Evolutionary conservation across 2,113 vertebrate genomes (phyloP).

Genomic region (Ptyas mucosa): DNA sequence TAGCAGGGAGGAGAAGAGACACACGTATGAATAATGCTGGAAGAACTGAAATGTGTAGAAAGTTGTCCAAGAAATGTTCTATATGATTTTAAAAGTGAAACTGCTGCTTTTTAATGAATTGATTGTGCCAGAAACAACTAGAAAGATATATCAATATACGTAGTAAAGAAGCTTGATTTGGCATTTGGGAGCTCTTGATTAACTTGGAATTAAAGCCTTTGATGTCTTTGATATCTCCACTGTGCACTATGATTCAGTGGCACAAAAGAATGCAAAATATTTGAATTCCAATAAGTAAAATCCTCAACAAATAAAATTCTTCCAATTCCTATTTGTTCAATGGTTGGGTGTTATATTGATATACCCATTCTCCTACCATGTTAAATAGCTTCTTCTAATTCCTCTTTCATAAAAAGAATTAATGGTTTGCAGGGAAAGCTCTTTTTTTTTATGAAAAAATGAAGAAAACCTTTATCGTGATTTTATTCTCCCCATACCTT

Average conservation of each 20-base stretch:
- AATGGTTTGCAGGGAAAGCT: slow-evolving; percentile 52
- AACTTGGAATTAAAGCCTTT: background rate
- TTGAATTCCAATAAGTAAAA: background rate
- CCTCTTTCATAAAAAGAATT: slow-evolving; percentile 48
- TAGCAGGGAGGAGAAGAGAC: background rate
- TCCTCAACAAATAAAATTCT: background rate
- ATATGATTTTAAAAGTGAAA: background rate
- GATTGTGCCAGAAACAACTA: background rate
- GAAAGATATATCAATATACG: background rate
- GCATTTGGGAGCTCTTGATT: background rate
- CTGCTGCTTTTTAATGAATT: background rate
- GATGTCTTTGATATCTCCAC: background rate
- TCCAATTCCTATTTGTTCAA: background rate
- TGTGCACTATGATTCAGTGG: background rate
- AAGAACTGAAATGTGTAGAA: background rate
- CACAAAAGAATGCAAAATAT: background rate
- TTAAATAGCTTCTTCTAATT: slow-evolving; percentile 59
- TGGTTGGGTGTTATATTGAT: slow-evolving; percentile 30
- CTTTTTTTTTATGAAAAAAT: slow-evolving; percentile 46
- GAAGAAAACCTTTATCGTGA: slow-evolving; percentile 10
- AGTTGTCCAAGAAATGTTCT: background rate
- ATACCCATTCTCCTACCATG: slow-evolving; percentile 37
- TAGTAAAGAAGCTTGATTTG: background rate
- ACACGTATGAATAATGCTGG: background rate
- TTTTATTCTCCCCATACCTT: slow-evolving; percentile 18